phyloP scores from a whole-genome alignment of 2,888 invertebrate genomes.

The Phengaris alcon region DNA sequence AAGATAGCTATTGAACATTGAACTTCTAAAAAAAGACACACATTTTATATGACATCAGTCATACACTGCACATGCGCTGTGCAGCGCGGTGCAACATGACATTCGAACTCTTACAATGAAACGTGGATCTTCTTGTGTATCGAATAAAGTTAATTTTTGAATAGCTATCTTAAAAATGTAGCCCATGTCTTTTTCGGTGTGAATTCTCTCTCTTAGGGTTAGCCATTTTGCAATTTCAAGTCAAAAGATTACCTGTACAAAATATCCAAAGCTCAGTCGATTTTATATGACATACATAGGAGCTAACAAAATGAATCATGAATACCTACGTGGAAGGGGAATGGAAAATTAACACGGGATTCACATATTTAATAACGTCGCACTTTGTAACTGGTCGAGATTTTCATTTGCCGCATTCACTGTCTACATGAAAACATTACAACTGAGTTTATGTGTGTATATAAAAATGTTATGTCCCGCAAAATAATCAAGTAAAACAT shows the following conservation, averaged over 20 bases:
- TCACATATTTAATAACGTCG: slow-evolving; percentile 1
- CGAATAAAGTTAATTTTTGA: no score
- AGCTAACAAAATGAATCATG: background rate
- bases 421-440: background rate
- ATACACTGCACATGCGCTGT: no score
- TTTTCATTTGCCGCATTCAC: background rate
- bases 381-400: background rate
- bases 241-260: background rate
- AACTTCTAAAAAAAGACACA: no score
- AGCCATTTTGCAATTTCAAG: background rate
- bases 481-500: no score
- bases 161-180: no score
- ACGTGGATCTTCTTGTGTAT: no score
- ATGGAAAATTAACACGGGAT: background rate
- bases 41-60: no score
- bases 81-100: no score
- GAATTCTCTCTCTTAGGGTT: no score
- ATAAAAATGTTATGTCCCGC: background rate
- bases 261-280: background rate
- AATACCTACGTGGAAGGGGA: background rate
- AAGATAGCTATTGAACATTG: no score
- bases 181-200: no score
- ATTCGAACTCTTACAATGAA: no score
- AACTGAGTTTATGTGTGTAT: background rate
- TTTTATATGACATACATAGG: background rate